phyloP scores from a whole-genome alignment of 2,888 invertebrate genomes.

The Schizaphis graminum region DNA sequence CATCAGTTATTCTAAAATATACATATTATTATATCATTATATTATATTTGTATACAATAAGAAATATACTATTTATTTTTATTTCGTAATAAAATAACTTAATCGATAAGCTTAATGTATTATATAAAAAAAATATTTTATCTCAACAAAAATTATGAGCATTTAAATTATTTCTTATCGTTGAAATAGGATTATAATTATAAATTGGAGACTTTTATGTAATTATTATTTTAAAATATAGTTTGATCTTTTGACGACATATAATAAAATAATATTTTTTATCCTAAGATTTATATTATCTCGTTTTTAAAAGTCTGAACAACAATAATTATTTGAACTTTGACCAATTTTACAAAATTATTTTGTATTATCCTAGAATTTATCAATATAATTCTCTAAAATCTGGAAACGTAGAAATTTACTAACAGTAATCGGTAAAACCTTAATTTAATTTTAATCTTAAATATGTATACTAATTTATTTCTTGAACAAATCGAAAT shows the following conservation, averaged over 20 bases:
- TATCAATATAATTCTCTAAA: background rate
- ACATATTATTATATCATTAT: background rate
- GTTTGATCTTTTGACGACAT: background rate
- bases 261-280: background rate
- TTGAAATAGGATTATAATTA: background rate
- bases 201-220: background rate
- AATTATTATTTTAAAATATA: background rate
- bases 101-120: background rate
- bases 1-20: background rate
- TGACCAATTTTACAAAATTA: background rate
- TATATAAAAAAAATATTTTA: background rate
- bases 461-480: background rate
- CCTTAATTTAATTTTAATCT: background rate
- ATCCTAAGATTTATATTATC: background rate
- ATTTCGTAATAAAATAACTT: background rate
- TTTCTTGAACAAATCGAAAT: too few relatives aligned
- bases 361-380: background rate
- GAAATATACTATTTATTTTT: background rate
- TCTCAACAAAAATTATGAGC: background rate
- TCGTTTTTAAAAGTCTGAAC: background rate
- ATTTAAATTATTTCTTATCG: background rate
- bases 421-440: background rate
- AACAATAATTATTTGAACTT: background rate
- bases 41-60: background rate
- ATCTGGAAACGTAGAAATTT: background rate